Conservation (phyloP, 2,797 vertebrate species). For the Helicolenus hilgendorfi region DNA sequence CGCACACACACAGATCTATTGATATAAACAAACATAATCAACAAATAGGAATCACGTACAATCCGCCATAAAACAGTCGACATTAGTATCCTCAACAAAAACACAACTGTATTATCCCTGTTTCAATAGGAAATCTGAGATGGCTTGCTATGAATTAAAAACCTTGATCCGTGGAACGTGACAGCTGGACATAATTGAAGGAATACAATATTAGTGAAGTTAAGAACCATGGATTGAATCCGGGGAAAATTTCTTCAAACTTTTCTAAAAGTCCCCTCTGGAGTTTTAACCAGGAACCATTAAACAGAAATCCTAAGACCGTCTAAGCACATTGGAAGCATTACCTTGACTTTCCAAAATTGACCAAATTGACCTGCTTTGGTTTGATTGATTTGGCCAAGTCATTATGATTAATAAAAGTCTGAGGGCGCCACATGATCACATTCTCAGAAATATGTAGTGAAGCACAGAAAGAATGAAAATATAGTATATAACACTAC, state of each 20-base stretch:
- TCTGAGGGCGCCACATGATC: not conserved
- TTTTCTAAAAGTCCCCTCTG: conserved; percentile 13
- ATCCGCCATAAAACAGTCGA: conserved; percentile 58
- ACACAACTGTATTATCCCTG: conserved; percentile 62
- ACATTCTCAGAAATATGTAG: not conserved
- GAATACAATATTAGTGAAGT: conserved; percentile 46
- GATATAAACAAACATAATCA: conserved; percentile 72
- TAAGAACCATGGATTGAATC: conserved; percentile 30
- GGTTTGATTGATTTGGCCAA: not conserved
- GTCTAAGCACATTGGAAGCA: not conserved
- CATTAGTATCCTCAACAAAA: conserved; percentile 61
- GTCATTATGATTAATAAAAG: not conserved
- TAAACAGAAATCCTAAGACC: not conserved
- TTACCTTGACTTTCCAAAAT: not conserved
- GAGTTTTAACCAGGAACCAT: not conserved
- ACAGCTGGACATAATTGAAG: conserved; percentile 62
- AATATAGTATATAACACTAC: not conserved
- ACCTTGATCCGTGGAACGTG: conserved; percentile 53
- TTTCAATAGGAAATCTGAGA: conserved; percentile 72
- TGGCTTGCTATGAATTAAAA: conserved; percentile 60
- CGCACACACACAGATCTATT: conserved; percentile 45
- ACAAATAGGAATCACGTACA: conserved; percentile 60
- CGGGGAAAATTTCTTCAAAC: conserved; percentile 13
- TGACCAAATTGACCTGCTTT: not conserved
- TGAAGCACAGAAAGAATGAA: not conserved